Conservation (phyloP, 2,888 invertebrate species). For the Anthophora plumipes region DNA sequence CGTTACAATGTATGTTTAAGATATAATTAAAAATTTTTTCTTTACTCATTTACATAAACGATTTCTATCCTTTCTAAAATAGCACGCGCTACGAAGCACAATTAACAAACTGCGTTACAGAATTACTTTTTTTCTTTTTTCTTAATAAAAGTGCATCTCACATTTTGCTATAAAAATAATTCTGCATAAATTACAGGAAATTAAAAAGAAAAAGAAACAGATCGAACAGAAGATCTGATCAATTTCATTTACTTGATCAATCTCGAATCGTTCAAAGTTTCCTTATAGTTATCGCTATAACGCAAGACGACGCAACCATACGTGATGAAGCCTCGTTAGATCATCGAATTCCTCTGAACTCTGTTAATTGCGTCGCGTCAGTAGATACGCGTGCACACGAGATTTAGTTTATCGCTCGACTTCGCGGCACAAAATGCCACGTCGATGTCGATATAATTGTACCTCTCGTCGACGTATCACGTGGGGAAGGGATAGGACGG, state of each 20-base stretch:
- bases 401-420: conserved; percentile 64
- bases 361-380: conserved; percentile 68
- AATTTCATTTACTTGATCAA: too few relatives aligned
- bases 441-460: conserved; percentile 32
- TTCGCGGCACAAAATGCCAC: conserved; percentile 40
- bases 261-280: background rate
- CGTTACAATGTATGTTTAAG: too few relatives aligned
- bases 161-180: background rate
- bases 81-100: background rate
- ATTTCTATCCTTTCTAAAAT: background rate
- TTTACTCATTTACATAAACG: background rate
- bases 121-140: too few relatives aligned
- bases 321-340: conserved; percentile 63
- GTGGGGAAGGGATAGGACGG: background rate
- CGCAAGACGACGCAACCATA: conserved; percentile 27
- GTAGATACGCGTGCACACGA: conserved; percentile 63
- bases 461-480: conserved; percentile 9
- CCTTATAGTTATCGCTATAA: background rate
- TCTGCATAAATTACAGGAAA: background rate
- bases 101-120: too few relatives aligned
- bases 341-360: conserved; percentile 60
- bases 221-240: too few relatives aligned
- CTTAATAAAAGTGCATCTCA: too few relatives aligned
- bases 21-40: background rate
- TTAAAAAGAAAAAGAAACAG: too few relatives aligned